Evolutionary conservation across 1,140 invertebrate genomes (phyloP), one percentile per base, ranked within the genome.

Genomic region (Coptotermes formosanus): DNA sequence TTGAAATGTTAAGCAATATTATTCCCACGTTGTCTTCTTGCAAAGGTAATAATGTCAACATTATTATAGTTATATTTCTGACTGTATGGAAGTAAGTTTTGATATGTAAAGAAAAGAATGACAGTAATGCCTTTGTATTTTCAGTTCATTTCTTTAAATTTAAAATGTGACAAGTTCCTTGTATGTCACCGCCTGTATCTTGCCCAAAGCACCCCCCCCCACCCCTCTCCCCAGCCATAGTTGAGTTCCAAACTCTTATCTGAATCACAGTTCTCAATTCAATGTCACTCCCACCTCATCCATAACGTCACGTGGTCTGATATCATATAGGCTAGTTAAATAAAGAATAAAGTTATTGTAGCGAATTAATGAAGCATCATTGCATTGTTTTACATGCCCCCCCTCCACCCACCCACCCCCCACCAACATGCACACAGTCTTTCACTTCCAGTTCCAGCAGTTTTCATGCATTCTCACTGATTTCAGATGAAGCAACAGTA

Each of bases 261-360:
- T 75, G 8, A 75, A 75, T 75, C 64, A 75, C 6, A 23, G 45
- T 59, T 52, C 48, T 14, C 45, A 45, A 52, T 30, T 43, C 82
- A 83, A 8, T 83, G 82, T 43, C 45, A 43, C 21, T 19, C 45
- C 45, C 83, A 84, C 43, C 45, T 52, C 45, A 52, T 55, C 45
- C 83, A 52, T 84, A 52, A 43, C 83, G n/a, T 84, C 45, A 84
- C 30, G 45, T 52, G 45, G 83, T 84, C 83, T 84, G 83, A 84
- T 84, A 84, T 84, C 83, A 84, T 84, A n/a, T 84, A 84, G 44
- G 30, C 19, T 84, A 84, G 83, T 75, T 75, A 84, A 45, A 84
- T 84, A 84, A 48, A 84, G 45, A 52, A 84, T 84, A 52, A 45
- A 84, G 45, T 84, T 84, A 84, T 84, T 84, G 83, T 84, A 84